A percentile compares a stretch with the other conserved stretches of the same genome.
Evolutionary conservation across 1,140 invertebrate genomes (phyloP).

Genomic region (Ectropis grisescens): DNA sequence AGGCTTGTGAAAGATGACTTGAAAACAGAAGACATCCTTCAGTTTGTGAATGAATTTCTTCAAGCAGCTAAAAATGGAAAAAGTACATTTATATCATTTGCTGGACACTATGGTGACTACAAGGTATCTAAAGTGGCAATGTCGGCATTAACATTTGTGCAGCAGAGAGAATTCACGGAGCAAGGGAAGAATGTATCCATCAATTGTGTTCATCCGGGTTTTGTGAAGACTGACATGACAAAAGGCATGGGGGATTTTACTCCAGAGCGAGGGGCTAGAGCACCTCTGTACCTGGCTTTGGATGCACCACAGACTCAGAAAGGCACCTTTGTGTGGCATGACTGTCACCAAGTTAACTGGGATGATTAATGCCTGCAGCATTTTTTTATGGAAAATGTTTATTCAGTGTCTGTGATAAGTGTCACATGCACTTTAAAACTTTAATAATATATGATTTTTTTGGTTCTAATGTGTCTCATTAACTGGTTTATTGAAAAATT

Average conservation of each 20-base stretch:
- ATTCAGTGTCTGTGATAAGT: conserved; percentile 67
- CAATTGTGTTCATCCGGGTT: conserved; percentile 79
- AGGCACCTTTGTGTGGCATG: conserved; percentile 67
- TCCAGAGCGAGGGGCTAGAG: conserved; percentile 74
- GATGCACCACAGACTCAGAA: conserved; percentile 56
- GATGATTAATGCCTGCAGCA: conserved; percentile 42
- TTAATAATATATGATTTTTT: conserved; percentile 47
- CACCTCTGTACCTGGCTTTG: conserved; percentile 60
- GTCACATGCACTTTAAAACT: conserved; percentile 54
- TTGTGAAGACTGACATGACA: conserved; percentile 84
- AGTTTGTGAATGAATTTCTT: conserved; percentile 75
- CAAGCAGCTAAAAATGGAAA: conserved; percentile 61
- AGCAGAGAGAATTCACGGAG: conserved; percentile 73
- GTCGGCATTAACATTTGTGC: conserved; percentile 76
- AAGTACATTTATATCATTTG: conserved; percentile 70
- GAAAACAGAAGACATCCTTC: conserved; percentile 71
- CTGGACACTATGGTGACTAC: conserved; percentile 74
- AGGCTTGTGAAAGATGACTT: conserved; percentile 68
- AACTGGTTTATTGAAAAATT: too few species aligned
- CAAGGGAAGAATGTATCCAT: conserved; percentile 75
- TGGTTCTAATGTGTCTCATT: conserved; percentile 22
- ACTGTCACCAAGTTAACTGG: conserved; percentile 67
- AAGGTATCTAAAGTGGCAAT: conserved; percentile 81
- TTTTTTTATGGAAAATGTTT: conserved; percentile 31
- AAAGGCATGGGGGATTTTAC: conserved; percentile 78